Conservation (phyloP, 2,888 invertebrate genomes). For the Leptinotarsa haldemani region DNA sequence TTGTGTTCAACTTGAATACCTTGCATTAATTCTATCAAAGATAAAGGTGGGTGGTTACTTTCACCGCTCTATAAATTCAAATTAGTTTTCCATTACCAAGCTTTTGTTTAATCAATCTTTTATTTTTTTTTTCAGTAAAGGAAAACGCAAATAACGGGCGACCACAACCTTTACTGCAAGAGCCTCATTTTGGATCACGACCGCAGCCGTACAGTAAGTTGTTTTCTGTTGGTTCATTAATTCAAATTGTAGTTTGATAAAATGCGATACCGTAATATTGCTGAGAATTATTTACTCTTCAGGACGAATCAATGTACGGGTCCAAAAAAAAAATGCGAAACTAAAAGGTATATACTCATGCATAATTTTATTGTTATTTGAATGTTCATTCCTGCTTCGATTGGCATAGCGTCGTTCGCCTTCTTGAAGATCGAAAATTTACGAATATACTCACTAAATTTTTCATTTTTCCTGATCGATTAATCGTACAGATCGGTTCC, state of each 20-base stretch:
- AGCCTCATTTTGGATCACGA: constrained; percentile 86
- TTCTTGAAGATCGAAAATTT: too few relatives aligned
- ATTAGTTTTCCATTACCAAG: neutral
- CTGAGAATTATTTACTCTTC: too few relatives aligned
- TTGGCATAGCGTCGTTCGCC: too few relatives aligned
- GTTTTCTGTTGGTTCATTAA: constrained; percentile 6
- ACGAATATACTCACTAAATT: too few relatives aligned
- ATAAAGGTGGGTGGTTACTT: neutral
- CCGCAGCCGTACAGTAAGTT: constrained; percentile 91
- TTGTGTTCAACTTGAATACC: constrained; percentile 4
- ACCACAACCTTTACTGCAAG: constrained; percentile 87
- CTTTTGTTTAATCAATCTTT: neutral
- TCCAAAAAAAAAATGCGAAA: too few relatives aligned
- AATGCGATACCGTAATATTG: neutral
- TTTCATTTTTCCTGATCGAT: too few relatives aligned
- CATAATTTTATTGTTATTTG: too few relatives aligned
- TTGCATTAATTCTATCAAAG: neutral
- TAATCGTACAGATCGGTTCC: too few relatives aligned
- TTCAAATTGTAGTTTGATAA: neutral
- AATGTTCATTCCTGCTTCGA: too few relatives aligned
- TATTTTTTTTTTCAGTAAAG: constrained; percentile 63
- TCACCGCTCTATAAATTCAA: neutral
- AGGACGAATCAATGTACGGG: too few relatives aligned
- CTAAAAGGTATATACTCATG: too few relatives aligned
- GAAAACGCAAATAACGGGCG: constrained; percentile 67